Percentiles rank a stretch among this genome's conserved stretches.
These are phyloP conservation scores for Shargacucullia verbasci DNA, from an alignment of 2,888 invertebrate species.

Conservation along the genomic window DNA sequence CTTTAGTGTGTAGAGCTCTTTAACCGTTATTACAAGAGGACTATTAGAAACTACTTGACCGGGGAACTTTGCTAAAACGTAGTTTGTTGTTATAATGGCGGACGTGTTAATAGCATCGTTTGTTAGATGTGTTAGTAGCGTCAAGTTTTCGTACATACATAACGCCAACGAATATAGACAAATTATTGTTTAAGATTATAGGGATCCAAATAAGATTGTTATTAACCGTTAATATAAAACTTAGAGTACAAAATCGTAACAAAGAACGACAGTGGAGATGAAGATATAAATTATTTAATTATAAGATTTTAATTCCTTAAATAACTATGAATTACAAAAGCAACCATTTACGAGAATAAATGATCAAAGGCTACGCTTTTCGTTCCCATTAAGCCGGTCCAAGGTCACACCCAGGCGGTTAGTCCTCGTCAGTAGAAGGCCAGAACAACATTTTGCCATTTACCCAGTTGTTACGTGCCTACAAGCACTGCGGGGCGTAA, in stretches of 20 bases:
- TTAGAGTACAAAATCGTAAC: too few relatives aligned
- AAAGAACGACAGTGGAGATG: too few relatives aligned
- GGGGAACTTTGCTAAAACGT: conserved; percentile 27
- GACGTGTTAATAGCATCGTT: conserved; percentile 24
- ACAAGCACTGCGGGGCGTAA: conserved; percentile 54
- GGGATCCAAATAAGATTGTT: too few relatives aligned
- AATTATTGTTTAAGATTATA: too few relatives aligned
- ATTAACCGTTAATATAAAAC: too few relatives aligned
- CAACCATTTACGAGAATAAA: too few relatives aligned
- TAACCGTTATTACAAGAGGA: conserved; percentile 20
- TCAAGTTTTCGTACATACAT: too few relatives aligned
- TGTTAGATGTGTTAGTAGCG: neutral
- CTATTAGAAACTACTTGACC: conserved; percentile 51
- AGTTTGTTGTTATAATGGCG: conserved; percentile 22
- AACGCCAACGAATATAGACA: too few relatives aligned
- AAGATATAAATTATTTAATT: too few relatives aligned
- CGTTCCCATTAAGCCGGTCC: conserved; percentile 31
- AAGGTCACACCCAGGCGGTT: conserved; percentile 58
- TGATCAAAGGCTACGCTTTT: conserved; percentile 18
- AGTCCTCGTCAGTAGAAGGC: conserved; percentile 46
- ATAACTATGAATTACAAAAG: neutral
- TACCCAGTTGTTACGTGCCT: conserved; percentile 60
- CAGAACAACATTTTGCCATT: conserved; percentile 74
- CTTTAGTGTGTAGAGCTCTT: conserved; percentile 2
- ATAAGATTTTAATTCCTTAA: too few relatives aligned